Evolutionary conservation across 2,113 vertebrate species (phyloP), one percentile per base, ranked within the genome.

Genomic region (Dromas ardeola): DNA sequence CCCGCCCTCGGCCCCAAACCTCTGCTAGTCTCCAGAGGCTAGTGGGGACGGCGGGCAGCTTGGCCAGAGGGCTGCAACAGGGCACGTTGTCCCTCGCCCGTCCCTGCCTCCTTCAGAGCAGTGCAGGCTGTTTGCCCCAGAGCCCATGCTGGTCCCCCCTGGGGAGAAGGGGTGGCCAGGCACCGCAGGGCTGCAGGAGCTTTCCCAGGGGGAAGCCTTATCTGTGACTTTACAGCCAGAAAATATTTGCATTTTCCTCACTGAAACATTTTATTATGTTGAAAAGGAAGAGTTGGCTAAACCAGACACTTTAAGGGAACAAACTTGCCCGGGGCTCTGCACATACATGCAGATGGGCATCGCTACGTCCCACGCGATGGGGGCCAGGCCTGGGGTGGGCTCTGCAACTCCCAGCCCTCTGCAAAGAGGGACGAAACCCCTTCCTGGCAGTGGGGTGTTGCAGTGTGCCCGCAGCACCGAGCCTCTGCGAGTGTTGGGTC

Each of bases 361-460:
- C 1, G 3, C 55, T 0, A 1, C 38, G 22, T 52, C 27, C 34
- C 0, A 3, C 20, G 45, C 71, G 34, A 34, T 4, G 1, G 34
- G 55, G 11, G 3, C 52, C 17, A 5, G 22, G 45, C 61, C 11
- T 38, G 70, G 53, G 52, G 38, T 56, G 61, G 36, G 38, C 32
- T 38, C 62, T 52, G 62, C 70, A 53, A 12, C 45, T 30, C 36
- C 50, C 59, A 32, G 13, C 4, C 11, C 36, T 56, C 52, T 40
- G 18, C 72, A 32, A 7, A 83, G n/a, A 26, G 49, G 22, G 17
- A 21, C 2, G 0, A 32, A 42, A 5, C 25, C 65, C 32, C 36
- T 20, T 22, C 58, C 50, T 38, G 61, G 58, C 58, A 49, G 65
- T 1, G 4, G 10, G 22, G 20, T 23, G 15, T 15, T 11, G 15